phyloP scores from a whole-genome alignment of 2,113 vertebrate genomes.

The Alces alces region DNA sequence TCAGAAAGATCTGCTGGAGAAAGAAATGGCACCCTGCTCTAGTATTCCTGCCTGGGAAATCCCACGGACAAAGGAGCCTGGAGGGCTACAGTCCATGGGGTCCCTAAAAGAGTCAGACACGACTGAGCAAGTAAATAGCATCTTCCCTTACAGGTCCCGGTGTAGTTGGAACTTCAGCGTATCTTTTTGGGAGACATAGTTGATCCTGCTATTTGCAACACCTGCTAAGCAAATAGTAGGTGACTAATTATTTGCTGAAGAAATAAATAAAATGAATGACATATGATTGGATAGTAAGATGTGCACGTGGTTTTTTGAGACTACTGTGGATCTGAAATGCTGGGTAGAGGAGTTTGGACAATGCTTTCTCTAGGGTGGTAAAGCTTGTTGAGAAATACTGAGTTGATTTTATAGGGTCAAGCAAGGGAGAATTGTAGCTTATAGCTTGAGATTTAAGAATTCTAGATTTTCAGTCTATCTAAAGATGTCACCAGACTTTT shows the following conservation, averaged over 20 bases:
- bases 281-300: neutral
- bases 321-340: neutral
- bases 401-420: neutral
- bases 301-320: neutral
- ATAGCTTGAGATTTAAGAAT: neutral
- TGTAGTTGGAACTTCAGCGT: neutral
- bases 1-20: neutral
- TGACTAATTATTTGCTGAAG: neutral
- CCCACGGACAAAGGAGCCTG: neutral
- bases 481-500: conserved; percentile 33
- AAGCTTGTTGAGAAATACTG: neutral
- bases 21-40: neutral
- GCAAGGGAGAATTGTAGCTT: neutral
- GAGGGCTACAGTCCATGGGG: neutral
- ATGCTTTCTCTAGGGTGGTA: neutral
- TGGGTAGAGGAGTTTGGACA: neutral
- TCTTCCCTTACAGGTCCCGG: neutral
- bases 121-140: neutral
- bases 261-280: neutral
- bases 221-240: neutral
- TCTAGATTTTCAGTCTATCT: conserved; percentile 13
- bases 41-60: neutral
- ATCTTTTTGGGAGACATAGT: neutral
- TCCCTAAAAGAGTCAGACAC: neutral
- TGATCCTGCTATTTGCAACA: neutral